Evolutionary conservation across 2,797 vertebrate species (phyloP), one percentile per base, ranked within the genome.

Genomic region (Halcyon chelicuti): DNA sequence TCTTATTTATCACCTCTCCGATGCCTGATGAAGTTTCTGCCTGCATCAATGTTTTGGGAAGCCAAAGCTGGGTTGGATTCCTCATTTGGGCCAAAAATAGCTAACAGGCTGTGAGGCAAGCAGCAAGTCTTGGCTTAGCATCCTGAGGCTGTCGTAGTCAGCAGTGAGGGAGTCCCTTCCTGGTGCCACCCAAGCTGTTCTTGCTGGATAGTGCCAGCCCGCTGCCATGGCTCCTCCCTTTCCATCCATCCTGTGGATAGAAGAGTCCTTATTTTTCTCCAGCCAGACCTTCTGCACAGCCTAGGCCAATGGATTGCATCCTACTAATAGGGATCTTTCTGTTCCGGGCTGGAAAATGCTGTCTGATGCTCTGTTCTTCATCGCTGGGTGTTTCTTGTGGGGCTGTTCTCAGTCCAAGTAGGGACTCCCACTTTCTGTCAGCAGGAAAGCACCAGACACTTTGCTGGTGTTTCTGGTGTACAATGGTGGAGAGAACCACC

Each of bases 121-220:
- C 93, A 80, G 88, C 81, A 73, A 73, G 72, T 12, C 19, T 90
- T 91, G 88, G 86, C 94, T 72, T 35, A 39, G 66, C 86, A 83
- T 65, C 57, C 90, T 5, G 29, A 72, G 75, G 85, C 54, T 62
- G 94, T 85, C 57, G 22, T 0, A 88, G 60, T 17, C 81, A 79
- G 75, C 78, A 67, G 52, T 3, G 28, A 95, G 92, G 90, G 83
- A 95, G 70, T 82, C 93, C 94, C 94, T 60, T 80, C 71, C 88
- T 18, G 62, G 73, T 94, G 93, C 88, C 93, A 88, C 83, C 94
- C 92, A 55, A 90, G 90, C 94, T 93, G 90, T 40, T 78, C 44
- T 40, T 21, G 39, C 55, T 37, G 63, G 13, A 31, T 7, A 1
- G 66, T 21, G 83, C 74, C 95, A 91, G 47, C 52, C 19, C 0